Conservation (phyloP, 2,113 vertebrate species). For the Misgurnus mizolepis region DNA sequence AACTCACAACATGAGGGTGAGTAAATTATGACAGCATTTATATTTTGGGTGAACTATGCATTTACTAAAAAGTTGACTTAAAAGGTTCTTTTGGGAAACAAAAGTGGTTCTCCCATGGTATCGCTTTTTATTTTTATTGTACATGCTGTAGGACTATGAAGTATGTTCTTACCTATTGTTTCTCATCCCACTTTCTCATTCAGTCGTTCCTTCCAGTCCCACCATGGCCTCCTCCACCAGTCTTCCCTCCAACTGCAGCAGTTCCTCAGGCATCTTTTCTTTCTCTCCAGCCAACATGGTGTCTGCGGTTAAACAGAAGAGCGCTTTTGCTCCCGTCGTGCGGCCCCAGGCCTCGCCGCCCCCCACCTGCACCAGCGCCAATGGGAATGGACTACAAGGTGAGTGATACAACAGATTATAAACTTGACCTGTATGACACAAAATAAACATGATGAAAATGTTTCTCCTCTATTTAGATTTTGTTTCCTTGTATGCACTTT, state of each 20-base stretch:
- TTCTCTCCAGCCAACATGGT: slow-evolving; percentile 99
- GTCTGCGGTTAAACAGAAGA: slow-evolving; percentile 98
- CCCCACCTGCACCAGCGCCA: slow-evolving; percentile 96
- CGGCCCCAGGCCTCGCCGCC: slow-evolving; percentile 95
- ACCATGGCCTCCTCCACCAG: slow-evolving; percentile 98
- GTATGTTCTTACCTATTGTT: slow-evolving; percentile 56
- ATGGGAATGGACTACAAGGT: slow-evolving; percentile 98
- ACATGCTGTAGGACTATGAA: slow-evolving; percentile 7
- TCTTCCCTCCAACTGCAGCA: slow-evolving; percentile 97
- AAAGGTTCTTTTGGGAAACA: too few species aligned
- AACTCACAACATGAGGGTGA: too few species aligned
- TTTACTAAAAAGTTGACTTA: too few species aligned
- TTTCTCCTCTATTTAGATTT: too few species aligned
- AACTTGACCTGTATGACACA: background rate
- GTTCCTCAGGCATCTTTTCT: slow-evolving; percentile 96
- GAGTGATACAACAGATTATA: slow-evolving; percentile 41
- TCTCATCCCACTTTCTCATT: slow-evolving; percentile 18
- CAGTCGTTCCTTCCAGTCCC: slow-evolving; percentile 97
- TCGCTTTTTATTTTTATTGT: slow-evolving; percentile 48
- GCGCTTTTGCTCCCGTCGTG: slow-evolving; percentile 96
- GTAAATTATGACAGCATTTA: too few species aligned
- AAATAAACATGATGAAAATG: too few species aligned
- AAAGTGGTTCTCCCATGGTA: too few species aligned
- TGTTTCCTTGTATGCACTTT: too few species aligned
- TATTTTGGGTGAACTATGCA: too few species aligned